Evolutionary conservation across 2,113 vertebrate species (phyloP).

Genomic region (Gadus chalcogrammus): DNA sequence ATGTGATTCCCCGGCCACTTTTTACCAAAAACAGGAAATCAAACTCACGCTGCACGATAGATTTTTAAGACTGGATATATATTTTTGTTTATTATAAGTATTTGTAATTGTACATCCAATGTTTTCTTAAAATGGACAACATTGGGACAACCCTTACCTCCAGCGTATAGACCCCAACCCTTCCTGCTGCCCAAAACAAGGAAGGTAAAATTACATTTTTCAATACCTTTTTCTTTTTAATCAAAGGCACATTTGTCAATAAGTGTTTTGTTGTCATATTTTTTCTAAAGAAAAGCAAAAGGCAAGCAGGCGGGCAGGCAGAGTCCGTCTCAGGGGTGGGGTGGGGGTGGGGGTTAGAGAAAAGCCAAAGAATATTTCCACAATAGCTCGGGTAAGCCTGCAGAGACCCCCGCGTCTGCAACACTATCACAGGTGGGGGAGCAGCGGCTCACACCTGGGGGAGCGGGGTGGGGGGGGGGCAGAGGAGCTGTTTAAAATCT

Average conservation of each 20-base stretch:
- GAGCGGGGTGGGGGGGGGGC: slow-evolving; percentile 14
- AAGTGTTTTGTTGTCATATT: slow-evolving; percentile 44
- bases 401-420: slow-evolving; percentile 43
- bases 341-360: slow-evolving; percentile 7
- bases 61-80: slow-evolving; percentile 76
- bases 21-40: slow-evolving; percentile 50
- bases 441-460: slow-evolving; percentile 29
- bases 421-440: slow-evolving; percentile 50
- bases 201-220: slow-evolving; percentile 67
- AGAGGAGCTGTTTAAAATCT: slow-evolving; percentile 45
- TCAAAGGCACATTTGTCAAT: slow-evolving; percentile 75
- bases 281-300: slow-evolving; percentile 59
- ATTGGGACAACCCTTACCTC: slow-evolving; percentile 49
- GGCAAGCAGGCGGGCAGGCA: slow-evolving; percentile 59
- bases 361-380: slow-evolving; percentile 42
- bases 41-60: slow-evolving; percentile 70
- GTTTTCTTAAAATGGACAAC: slow-evolving; percentile 66
- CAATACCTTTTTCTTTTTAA: slow-evolving; percentile 67
- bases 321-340: slow-evolving; percentile 50
- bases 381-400: slow-evolving; percentile 31
- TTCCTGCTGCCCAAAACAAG: slow-evolving; percentile 45
- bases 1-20: slow-evolving; percentile 56
- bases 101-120: slow-evolving; percentile 76
- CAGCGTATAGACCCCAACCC: background rate
- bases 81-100: slow-evolving; percentile 77